Evolutionary conservation across 2,888 invertebrate genomes (phyloP).

Genomic region (Dasysyrphus tricinctus): DNA sequence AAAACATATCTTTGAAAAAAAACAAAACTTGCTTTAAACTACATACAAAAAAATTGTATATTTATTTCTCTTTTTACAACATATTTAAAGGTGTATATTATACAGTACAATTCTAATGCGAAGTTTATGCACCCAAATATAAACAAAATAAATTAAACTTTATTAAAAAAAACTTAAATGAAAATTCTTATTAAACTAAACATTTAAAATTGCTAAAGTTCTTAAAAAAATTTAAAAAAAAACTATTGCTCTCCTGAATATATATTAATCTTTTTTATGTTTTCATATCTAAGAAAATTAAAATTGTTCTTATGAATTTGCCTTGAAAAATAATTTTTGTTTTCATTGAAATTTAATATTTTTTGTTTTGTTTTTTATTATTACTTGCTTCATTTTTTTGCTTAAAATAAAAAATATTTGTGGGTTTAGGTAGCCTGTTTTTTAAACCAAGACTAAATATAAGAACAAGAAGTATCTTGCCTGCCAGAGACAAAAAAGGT

Average conservation of each 20-base stretch:
- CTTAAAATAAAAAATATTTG: too few relatives aligned
- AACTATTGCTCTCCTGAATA: conserved; percentile 29
- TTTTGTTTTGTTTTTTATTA: not conserved
- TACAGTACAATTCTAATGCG: conserved; percentile 55
- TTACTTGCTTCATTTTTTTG: too few relatives aligned
- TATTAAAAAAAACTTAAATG: conserved; percentile 24
- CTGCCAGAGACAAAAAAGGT: too few relatives aligned
- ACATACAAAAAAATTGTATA: conserved; percentile 41
- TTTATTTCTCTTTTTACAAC: conserved; percentile 56
- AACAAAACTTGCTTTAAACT: conserved; percentile 64
- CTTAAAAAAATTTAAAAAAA: conserved; percentile 26
- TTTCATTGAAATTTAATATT: not conserved
- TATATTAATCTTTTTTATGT: conserved; percentile 32
- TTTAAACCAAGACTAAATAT: too few relatives aligned
- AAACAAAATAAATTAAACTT: conserved; percentile 34
- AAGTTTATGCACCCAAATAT: conserved; percentile 60
- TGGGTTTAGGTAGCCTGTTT: too few relatives aligned
- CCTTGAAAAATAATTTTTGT: conserved; percentile 8
- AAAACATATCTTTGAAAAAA: conserved; percentile 62
- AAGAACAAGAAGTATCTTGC: too few relatives aligned
- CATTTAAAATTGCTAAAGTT: conserved; percentile 48
- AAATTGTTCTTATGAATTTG: conserved; percentile 45
- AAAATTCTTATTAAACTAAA: conserved; percentile 44
- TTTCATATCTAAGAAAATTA: conserved; percentile 3
- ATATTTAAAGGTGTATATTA: conserved; percentile 49